Percentiles rank a stretch among this genome's conserved stretches.
These are phyloP conservation scores for Hyles vespertilio DNA, from an alignment of 1,140 invertebrate species.

Conservation along the genomic window DNA sequence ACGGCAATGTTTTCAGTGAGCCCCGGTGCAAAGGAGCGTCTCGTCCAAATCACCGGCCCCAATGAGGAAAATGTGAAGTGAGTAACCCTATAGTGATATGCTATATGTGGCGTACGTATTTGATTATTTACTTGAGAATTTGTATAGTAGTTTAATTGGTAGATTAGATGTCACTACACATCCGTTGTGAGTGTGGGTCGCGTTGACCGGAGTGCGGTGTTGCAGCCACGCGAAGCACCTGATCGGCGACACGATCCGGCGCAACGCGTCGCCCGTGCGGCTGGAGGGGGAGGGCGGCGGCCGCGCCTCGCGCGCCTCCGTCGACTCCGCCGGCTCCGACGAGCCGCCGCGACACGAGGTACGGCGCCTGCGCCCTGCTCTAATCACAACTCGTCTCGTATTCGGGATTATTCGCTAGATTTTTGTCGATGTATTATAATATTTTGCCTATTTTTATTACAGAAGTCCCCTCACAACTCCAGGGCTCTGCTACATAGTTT, in stretches of 20 bases:
- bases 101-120: not conserved
- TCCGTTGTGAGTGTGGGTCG: not conserved
- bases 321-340: slow-evolving; percentile 86
- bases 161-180: too few relatives aligned
- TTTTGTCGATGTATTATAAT: not conserved
- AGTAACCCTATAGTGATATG: slow-evolving; percentile 52
- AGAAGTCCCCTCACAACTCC: slow-evolving; percentile 71
- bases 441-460: slow-evolving; percentile 23
- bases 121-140: not conserved
- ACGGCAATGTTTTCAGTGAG: slow-evolving; percentile 82
- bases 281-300: slow-evolving; percentile 75
- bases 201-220: not conserved
- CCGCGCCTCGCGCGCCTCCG: slow-evolving; percentile 79
- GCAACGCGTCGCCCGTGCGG: slow-evolving; percentile 92
- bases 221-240: slow-evolving; percentile 90
- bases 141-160: not conserved
- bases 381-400: not conserved
- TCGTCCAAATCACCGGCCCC: slow-evolving; percentile 94
- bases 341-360: slow-evolving; percentile 76
- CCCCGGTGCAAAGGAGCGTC: slow-evolving; percentile 92
- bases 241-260: slow-evolving; percentile 93
- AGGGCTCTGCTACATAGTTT: slow-evolving; percentile 84
- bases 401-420: not conserved
- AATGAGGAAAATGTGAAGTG: slow-evolving; percentile 94
- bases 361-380: slow-evolving; percentile 3